Conservation (phyloP, 2,797 vertebrate genomes). For the Acridotheres tristis region DNA sequence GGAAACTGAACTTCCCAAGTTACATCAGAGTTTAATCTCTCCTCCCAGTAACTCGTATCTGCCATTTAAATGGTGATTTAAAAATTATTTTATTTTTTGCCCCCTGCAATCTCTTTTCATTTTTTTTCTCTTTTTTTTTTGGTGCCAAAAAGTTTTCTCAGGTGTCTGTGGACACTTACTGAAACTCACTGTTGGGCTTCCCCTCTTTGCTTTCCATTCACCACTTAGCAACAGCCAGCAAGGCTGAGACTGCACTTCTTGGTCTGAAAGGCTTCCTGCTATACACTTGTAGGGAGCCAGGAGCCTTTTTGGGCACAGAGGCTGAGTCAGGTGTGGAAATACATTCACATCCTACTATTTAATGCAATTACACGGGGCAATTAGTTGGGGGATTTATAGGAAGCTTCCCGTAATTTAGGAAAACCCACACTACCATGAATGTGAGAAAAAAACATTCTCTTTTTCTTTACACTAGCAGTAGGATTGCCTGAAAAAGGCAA, state of each 20-base stretch:
- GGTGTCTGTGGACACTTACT: neutral
- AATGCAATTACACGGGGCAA: neutral
- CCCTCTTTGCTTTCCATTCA: neutral
- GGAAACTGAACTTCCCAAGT: neutral
- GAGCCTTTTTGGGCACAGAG: neutral
- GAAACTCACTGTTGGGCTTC: neutral
- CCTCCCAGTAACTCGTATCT: neutral
- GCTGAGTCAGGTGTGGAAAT: neutral
- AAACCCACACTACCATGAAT: neutral
- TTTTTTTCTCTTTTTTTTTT: neutral
- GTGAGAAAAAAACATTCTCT: neutral
- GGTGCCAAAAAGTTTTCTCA: neutral
- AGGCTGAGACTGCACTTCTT: neutral
- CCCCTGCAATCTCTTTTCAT: fast-evolving
- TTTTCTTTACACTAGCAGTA: neutral
- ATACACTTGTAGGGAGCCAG: neutral
- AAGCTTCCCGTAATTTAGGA: neutral
- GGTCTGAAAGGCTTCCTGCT: neutral
- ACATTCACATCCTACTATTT: neutral
- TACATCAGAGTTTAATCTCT: neutral
- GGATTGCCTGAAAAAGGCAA: neutral
- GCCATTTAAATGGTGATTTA: neutral
- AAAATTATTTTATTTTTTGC: neutral
- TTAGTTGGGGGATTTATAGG: neutral
- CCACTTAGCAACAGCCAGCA: neutral